Base-by-base conservation (phyloP, 2,113 vertebrate species). In the Urocynchramus pylzowi region DNA sequence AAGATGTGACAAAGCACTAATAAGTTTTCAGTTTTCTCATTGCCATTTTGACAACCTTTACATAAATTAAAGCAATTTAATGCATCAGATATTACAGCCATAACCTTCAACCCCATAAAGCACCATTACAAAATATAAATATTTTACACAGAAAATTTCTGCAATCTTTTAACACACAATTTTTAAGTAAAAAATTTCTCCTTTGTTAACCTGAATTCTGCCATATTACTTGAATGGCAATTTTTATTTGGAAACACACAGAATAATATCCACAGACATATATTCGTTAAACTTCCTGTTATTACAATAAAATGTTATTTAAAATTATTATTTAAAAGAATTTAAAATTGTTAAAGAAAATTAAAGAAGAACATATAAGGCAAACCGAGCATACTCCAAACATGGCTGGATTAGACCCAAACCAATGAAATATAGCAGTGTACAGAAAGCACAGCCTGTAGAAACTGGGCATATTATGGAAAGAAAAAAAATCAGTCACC, bases 401-500 rank as follows among this genome's bases (percentile, higher is more conserved):
- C 21, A 24, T 5, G 45, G 74, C 59, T 87, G 73, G 15, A 30
- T 70, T 79, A 74, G 47, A 75, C 69, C 81, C 6, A 87, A 79
- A 49, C 13, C 52, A 81, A 45, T 94, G 68, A 91, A 94, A 96
- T 77, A 79, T 0, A 57, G 81, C 63, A 41, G 35, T 13, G 35
- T 68, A n/a, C 20, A 64, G 68, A 68, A 75, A 96, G 73, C 88
- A 88, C 78, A 89, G 89, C 84, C 42, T 82, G 89, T 73, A 44
- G 74, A 77, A 95, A 89, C n/a, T 16, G 26, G 68, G 56, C 54
- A 84, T 35, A 47, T 89, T 84, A 94, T 64, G 69, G 76, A 73
- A 82, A 91, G 94, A 90, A 95, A 95, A 90, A 77, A 61, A 44
- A 42, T 68, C 61, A 73, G 95, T 80, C 96, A 75, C 65, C 70